Conservation (phyloP, 2,888 invertebrate genomes). For the Orthosia gothica region DNA sequence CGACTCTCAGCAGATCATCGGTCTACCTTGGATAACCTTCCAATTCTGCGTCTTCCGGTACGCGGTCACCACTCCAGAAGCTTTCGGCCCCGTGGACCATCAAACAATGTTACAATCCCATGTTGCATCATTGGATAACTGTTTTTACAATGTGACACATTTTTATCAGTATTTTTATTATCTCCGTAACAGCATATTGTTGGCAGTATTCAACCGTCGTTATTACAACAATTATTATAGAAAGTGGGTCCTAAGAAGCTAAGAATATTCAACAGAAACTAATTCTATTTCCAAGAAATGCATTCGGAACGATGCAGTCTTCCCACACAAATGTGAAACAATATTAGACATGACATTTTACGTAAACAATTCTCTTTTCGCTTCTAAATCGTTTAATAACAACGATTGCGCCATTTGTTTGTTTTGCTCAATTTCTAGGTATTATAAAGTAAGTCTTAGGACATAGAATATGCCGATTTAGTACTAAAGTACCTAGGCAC, state of each 20-base stretch:
- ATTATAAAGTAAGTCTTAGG: conserved; percentile 16
- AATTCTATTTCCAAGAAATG: conserved; percentile 25
- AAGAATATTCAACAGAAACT: conserved; percentile 5
- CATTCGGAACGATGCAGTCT: background rate
- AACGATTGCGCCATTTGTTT: conserved; percentile 37
- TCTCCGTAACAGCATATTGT: background rate
- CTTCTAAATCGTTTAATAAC: conserved; percentile 21
- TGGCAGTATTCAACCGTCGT: background rate
- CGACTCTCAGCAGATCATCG: too few species aligned
- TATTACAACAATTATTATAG: background rate
- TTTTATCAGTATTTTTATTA: background rate
- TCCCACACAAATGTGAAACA: conserved; percentile 31
- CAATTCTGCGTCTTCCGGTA: too few species aligned
- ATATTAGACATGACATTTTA: conserved; percentile 49
- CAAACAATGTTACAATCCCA: background rate
- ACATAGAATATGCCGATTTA: background rate
- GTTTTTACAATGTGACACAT: background rate
- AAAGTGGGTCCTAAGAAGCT: conserved; percentile 14
- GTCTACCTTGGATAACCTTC: too few species aligned
- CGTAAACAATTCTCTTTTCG: conserved; percentile 33
- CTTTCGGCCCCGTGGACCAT: too few species aligned
- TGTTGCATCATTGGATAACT: background rate
- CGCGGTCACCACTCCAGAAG: too few species aligned
- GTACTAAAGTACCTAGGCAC: background rate
- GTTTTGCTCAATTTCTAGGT: conserved; percentile 27